A percentile compares a stretch with the other conserved stretches of the same genome.
These are phyloP conservation scores for Rattus rattus DNA, from an alignment of 2,113 vertebrate species.

Conservation along the genomic window DNA sequence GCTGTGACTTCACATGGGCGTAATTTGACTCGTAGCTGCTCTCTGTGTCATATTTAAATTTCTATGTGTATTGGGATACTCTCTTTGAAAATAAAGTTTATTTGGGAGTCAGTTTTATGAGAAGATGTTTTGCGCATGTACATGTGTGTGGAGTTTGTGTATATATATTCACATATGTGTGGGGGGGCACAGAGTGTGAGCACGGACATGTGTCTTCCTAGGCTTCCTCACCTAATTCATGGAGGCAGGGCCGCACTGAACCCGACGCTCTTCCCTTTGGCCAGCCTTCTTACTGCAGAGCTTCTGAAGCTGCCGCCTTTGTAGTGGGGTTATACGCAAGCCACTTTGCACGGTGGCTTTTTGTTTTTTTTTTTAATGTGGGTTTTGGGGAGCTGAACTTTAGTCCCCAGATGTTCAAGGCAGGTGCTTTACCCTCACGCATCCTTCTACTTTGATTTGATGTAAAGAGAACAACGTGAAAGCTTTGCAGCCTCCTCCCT, in stretches of 20 bases:
- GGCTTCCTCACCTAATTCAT: not conserved
- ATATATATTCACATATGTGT: not conserved
- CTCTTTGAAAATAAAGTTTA: conserved; percentile 42
- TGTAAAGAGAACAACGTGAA: not conserved
- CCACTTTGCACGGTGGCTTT: not conserved
- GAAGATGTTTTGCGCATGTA: not conserved
- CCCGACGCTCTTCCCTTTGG: not conserved
- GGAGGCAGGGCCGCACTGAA: not conserved
- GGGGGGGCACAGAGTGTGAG: not conserved
- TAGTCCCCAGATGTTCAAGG: not conserved
- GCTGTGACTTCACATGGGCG: not conserved
- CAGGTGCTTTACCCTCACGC: not conserved
- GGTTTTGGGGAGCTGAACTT: not conserved
- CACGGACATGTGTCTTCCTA: not conserved
- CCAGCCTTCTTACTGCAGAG: not conserved
- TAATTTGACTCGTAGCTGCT: conserved; percentile 23
- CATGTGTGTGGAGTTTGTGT: not conserved
- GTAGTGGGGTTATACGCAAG: not conserved
- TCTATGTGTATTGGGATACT: not conserved
- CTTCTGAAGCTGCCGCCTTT: not conserved
- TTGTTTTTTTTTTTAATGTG: not conserved
- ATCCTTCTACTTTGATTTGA: not conserved
- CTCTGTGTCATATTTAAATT: conserved; percentile 23
- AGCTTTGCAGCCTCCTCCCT: not conserved
- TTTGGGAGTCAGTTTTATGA: not conserved